Evolutionary conservation across 2,888 invertebrate species (phyloP).

Genomic region (Hydropsyche betteni): DNA sequence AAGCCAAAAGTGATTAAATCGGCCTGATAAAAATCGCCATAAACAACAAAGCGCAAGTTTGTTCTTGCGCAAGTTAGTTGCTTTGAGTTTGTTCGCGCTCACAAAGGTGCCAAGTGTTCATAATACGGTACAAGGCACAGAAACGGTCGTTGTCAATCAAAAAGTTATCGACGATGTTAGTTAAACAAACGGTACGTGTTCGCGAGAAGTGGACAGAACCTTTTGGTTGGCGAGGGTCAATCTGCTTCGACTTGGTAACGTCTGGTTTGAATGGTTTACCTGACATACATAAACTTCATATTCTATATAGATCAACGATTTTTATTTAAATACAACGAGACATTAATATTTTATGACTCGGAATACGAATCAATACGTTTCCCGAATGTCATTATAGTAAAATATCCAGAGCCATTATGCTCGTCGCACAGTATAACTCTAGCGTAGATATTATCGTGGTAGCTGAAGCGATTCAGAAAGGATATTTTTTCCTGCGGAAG

Average conservation of each 20-base stretch:
- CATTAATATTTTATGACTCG: too few species aligned
- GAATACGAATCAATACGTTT: too few species aligned
- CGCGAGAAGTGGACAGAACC: neutral
- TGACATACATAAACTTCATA: neutral
- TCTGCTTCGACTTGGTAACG: neutral
- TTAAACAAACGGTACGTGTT: constrained; percentile 12
- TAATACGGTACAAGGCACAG: neutral
- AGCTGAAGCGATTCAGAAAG: constrained; percentile 1
- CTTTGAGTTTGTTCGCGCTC: too few species aligned
- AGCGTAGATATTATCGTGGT: constrained; percentile 1
- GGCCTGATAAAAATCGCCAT: too few species aligned
- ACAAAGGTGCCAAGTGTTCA: too few species aligned
- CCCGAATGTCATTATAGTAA: too few species aligned
- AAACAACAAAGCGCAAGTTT: too few species aligned
- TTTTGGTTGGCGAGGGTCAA: neutral
- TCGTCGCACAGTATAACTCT: constrained; percentile 3
- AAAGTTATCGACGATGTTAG: constrained; percentile 1
- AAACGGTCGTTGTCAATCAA: constrained; percentile 16
- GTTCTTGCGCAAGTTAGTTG: too few species aligned
- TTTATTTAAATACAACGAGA: too few species aligned
- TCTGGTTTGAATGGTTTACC: neutral
- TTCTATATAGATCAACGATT: too few species aligned
- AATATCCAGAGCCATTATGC: too few species aligned
- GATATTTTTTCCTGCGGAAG: neutral
- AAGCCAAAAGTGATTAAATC: too few species aligned